Evolutionary conservation across 2,888 invertebrate genomes (phyloP), one percentile per base, ranked within the genome.

Genomic region (Yponomeuta malinellus): DNA sequence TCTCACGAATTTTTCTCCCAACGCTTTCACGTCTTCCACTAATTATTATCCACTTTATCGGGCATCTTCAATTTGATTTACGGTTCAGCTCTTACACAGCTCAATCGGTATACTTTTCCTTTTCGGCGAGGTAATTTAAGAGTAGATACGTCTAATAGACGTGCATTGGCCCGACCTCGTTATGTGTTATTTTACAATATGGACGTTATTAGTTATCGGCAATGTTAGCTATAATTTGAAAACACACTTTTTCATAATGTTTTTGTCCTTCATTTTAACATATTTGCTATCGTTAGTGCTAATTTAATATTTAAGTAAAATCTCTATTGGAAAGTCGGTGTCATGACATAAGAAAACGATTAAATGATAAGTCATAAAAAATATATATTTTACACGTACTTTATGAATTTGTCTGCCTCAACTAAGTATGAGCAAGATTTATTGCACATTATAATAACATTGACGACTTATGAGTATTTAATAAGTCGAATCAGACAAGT

Each of bases 41-140:
- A 91, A 92, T 92, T 92, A 92, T 91, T 90, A 92, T 89, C 90
- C 88, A 92, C 91, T 92, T 91, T 91, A 92, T 91, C 91, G 89
- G 86, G 85, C 91, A 91, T 91, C 92, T 91, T 90, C 90, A 91
- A 90, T 92, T 91, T 91, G 91, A 91, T 91, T 91, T 91, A 92
- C 90, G 87, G 82, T 89, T 88, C 88, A 87, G 82, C 85, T 86
- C 84, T 86, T 86, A 86, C 86, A 86, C 83, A 84, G 85, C 85
- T 87, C 87, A 86, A 89, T 91, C 85, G 88, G 88, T 89, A 88
- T 83, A 90, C 90, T 91, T 91, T 91, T 91, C 89, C 88, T 90
- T 91, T 90, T 88, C 81, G 83, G 78, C 81, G 77, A 82, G 78
- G 83, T 86, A 84, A 87, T 86, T 87, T 85, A 80, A 85, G 83